Evolutionary conservation across 1,140 invertebrate genomes (phyloP).

Genomic region (Drosophila watanabei): DNA sequence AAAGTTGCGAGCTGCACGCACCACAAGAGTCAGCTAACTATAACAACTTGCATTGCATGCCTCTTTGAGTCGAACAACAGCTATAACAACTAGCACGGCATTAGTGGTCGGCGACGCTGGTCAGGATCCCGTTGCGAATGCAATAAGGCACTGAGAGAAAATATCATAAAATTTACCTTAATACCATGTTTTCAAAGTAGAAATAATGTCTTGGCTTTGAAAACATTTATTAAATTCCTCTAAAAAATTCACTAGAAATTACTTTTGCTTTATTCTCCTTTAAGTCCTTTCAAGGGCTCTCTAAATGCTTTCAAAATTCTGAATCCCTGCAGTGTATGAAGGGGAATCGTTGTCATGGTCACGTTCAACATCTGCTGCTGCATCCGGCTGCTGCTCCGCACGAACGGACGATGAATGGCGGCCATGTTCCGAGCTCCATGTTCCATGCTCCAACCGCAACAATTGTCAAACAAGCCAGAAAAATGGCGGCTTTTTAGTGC

Average conservation of each 20-base stretch:
- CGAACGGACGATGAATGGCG: slow-evolving; percentile 71
- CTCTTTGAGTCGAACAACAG: slow-evolving; percentile 72
- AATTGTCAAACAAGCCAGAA: slow-evolving; percentile 83
- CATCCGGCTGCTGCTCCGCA: slow-evolving; percentile 65
- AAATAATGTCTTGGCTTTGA: no score
- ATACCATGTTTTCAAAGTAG: no score
- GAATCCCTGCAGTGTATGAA: background rate
- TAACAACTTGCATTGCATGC: slow-evolving; percentile 62
- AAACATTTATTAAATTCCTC: background rate
- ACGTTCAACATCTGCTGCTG: slow-evolving; percentile 68
- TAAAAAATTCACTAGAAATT: background rate
- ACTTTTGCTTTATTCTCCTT: background rate
- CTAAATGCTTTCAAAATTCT: background rate
- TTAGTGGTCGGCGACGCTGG: slow-evolving; percentile 53
- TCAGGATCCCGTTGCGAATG: slow-evolving; percentile 11
- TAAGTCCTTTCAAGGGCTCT: background rate
- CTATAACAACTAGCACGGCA: slow-evolving; percentile 75
- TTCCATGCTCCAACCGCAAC: slow-evolving; percentile 53
- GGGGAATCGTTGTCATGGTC: slow-evolving; percentile 75
- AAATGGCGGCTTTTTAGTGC: slow-evolving; percentile 66
- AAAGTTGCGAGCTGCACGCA: slow-evolving; percentile 67
- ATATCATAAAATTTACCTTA: no score
- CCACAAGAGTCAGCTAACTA: slow-evolving; percentile 53
- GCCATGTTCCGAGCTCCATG: slow-evolving; percentile 54
- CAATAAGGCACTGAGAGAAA: slow-evolving; percentile 19